phyloP scores from a whole-genome alignment of 2,888 invertebrate species.

The Tuberolachnus salignus region DNA sequence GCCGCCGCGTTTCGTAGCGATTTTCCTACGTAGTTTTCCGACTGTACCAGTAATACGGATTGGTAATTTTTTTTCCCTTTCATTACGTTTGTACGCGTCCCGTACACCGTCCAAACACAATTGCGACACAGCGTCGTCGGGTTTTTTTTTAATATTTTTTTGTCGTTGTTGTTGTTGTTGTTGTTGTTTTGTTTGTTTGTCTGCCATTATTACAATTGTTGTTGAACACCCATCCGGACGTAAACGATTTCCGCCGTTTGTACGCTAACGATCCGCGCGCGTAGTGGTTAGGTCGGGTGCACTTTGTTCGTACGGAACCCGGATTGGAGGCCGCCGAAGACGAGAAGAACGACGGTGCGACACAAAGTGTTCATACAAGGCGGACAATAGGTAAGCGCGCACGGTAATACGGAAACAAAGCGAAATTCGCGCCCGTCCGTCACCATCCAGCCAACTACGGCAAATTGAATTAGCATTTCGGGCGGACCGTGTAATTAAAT shows the following conservation, averaged over 20 bases:
- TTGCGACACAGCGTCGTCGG: not conserved
- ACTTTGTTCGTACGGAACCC: not conserved
- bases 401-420: too few species aligned
- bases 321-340: not conserved
- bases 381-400: too few species aligned
- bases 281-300: not conserved
- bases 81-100: too few species aligned
- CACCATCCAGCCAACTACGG: too few species aligned
- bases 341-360: too few species aligned
- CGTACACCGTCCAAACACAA: not conserved
- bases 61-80: too few species aligned
- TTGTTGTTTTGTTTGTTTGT: too few species aligned
- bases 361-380: too few species aligned
- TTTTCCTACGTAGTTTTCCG: not conserved
- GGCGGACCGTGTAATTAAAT: too few species aligned
- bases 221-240: not conserved
- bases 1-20: not conserved
- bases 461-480: too few species aligned
- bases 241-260: constrained; percentile 25
- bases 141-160: not conserved
- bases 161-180: too few species aligned
- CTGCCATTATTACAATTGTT: not conserved
- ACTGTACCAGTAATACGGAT: not conserved
- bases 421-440: too few species aligned
- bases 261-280: not conserved